phyloP scores from a whole-genome alignment of 2,888 invertebrate species.

The Acheta domesticus region DNA sequence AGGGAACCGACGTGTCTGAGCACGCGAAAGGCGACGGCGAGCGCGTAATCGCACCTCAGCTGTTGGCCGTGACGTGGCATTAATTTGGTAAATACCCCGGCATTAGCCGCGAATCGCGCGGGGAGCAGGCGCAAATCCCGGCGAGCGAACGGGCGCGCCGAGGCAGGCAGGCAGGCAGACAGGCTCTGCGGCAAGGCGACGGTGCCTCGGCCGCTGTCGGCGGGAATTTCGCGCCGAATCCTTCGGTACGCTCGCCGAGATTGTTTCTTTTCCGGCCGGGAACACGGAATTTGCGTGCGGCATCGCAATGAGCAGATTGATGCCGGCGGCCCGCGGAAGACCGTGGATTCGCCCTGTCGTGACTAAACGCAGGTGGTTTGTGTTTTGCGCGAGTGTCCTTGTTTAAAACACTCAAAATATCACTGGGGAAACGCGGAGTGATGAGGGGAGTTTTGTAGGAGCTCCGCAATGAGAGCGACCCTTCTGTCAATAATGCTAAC shows the following conservation, averaged over 20 bases:
- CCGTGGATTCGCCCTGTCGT: no score
- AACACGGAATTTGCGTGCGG: background rate
- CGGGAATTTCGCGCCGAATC: no score
- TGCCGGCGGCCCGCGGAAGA: no score
- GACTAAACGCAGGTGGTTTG: no score
- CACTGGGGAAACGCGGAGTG: background rate
- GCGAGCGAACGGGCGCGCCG: no score
- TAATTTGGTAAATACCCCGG: background rate
- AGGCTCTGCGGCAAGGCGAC: no score
- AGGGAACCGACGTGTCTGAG: background rate
- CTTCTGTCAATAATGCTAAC: background rate
- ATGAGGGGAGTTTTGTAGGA: background rate
- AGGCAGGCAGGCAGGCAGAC: no score
- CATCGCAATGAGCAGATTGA: background rate
- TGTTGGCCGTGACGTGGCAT: background rate
- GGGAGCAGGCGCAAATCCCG: no score
- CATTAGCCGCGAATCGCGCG: background rate
- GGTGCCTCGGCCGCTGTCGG: no score
- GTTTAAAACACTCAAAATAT: constrained; percentile 7
- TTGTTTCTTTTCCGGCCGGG: background rate
- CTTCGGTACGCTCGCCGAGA: background rate
- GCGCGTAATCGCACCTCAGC: background rate
- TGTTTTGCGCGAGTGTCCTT: background rate
- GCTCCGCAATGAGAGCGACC: background rate
- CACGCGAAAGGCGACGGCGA: background rate